Evolutionary conservation across 2,888 invertebrate genomes (phyloP), one percentile per base, ranked within the genome.

Genomic region (Mythimna pallens): DNA sequence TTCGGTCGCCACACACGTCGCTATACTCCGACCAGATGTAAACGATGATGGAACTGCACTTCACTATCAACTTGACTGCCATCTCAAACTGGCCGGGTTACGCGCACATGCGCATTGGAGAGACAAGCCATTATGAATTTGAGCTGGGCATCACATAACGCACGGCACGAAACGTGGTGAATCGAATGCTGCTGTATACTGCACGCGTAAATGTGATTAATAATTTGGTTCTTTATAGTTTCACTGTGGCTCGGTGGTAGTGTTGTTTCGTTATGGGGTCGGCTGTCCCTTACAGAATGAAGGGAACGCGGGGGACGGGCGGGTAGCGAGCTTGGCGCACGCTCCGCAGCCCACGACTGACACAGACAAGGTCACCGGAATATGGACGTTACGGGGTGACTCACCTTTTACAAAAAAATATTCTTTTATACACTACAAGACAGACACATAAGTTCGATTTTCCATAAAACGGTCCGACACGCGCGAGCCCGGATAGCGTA

Each of bases 101-200:
- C 64, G 43, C 67, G 87, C 90, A 90, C 93, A 93, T 93, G 93
- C 93, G 93, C 92, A 88, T 63, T 83, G 55, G 47, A 59, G 70
- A 67, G 66, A 64, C 76, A 68, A 72, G 68, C 63, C 74, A 81
- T 75, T 74, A 74, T 73, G 70, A 71, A 72, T 77, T 52, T 6
- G 50, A 81, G 75, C 68, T 64, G 73, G 64, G 64, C 70, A 69
- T 75, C 73, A 66, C 68, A 25, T 66, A 66, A 4, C 66, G 55
- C 47, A 80, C 72, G 68, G 22, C 52, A 73, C 73, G 64, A 65
- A 70, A 65, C 52, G 70, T 62, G 59, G 65, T 68, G 30, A 78
- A 80, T 58, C 58, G 43, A 73, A 72, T 54, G 30, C 14, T 73
- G 67, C 17, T 78, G 64, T 68, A 70, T 63, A 36, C 36, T 58